A percentile compares a stretch with the other conserved stretches of the same genome.
These are phyloP conservation scores for Recurvirostra avosetta DNA, from an alignment of 2,113 vertebrate species.

Conservation along the genomic window DNA sequence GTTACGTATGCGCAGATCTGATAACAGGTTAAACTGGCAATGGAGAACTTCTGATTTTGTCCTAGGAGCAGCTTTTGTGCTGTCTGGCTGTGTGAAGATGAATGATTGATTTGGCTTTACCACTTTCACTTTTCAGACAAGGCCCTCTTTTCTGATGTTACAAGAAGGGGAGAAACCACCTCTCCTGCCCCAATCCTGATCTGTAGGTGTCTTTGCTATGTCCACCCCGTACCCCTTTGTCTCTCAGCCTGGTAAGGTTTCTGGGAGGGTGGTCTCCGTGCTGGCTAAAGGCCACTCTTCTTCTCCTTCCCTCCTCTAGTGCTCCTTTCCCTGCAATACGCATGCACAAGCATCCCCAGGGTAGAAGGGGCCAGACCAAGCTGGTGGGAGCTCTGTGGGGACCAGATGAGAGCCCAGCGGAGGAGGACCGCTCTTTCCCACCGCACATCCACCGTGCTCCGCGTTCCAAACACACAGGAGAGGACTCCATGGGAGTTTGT, in stretches of 20 bases:
- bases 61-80: not conserved
- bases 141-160: not conserved
- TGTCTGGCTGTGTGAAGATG: not conserved
- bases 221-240: not conserved
- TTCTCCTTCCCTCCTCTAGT: not conserved
- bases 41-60: not conserved
- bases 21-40: not conserved
- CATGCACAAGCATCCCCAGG: not conserved
- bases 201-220: not conserved
- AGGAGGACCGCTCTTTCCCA: not conserved
- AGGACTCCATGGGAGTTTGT: not conserved
- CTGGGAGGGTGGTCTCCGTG: not conserved
- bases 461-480: rapidly evolving
- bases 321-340: not conserved
- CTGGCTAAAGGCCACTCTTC: not conserved
- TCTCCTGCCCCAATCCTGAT: not conserved
- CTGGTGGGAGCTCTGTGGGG: rapidly evolving
- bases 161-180: not conserved
- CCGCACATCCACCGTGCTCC: rapidly evolving
- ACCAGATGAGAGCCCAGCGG: not conserved
- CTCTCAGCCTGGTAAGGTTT: not conserved
- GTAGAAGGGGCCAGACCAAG: not conserved
- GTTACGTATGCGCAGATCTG: not conserved
- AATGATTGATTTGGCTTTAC: not conserved
- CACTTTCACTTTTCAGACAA: not conserved